These are phyloP conservation scores for Oryctes rhinoceros DNA, from an alignment of 1,140 invertebrate genomes.

Conservation along the genomic window DNA sequence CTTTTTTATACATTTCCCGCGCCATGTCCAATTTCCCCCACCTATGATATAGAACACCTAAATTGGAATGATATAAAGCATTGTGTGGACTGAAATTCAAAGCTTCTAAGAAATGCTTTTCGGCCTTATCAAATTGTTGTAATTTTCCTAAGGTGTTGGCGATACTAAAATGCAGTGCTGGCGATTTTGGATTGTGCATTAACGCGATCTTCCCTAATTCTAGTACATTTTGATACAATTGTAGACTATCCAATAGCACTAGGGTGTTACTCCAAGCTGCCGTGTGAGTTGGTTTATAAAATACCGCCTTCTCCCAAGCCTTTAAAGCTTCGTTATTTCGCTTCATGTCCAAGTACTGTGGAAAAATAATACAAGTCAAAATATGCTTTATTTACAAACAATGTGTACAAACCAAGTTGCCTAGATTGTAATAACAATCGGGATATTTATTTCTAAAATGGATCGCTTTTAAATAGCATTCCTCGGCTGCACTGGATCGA, in stretches of 20 bases:
- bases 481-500: conserved; percentile 76
- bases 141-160: conserved; percentile 90
- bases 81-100: conserved; percentile 74
- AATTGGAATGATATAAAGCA: conserved; percentile 82
- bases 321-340: conserved; percentile 66
- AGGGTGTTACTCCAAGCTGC: conserved; percentile 93
- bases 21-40: conserved; percentile 85
- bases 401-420: conserved; percentile 77
- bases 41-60: conserved; percentile 92
- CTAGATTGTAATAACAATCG: conserved; percentile 94
- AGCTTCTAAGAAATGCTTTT: conserved; percentile 80
- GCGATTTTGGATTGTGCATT: conserved; percentile 72
- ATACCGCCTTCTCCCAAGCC: conserved; percentile 84
- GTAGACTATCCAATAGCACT: conserved; percentile 85
- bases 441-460: conserved; percentile 82
- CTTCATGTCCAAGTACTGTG: conserved; percentile 67
- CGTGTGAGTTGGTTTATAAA: conserved; percentile 77
- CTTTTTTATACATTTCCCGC: conserved; percentile 77
- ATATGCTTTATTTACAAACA: conserved; percentile 48
- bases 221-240: conserved; percentile 74
- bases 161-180: conserved; percentile 83
- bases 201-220: conserved; percentile 75
- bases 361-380: conserved; percentile 48
- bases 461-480: conserved; percentile 83
- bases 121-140: conserved; percentile 78